Conservation (phyloP, 1,140 invertebrate species). For the Calycopis cecrops region DNA sequence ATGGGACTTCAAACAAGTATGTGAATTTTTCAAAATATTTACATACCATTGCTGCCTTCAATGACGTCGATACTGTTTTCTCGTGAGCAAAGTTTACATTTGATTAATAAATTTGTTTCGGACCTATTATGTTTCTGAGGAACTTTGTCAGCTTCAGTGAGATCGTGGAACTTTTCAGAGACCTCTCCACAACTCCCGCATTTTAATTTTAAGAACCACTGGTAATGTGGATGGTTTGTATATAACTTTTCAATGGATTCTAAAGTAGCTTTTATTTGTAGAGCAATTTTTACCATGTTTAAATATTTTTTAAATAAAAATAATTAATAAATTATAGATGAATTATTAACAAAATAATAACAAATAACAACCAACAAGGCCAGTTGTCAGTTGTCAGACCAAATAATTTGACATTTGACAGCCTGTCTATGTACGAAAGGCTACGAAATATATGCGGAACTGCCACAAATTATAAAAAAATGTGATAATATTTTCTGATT, state of each 20-base stretch:
- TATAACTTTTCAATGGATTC: constrained; percentile 82
- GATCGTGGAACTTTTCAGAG: constrained; percentile 88
- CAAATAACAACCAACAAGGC: too few species aligned
- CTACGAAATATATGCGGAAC: too few species aligned
- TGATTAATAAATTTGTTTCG: constrained; percentile 86
- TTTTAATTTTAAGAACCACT: constrained; percentile 83
- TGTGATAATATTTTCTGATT: too few species aligned
- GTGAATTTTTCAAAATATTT: too few species aligned
- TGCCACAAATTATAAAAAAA: too few species aligned
- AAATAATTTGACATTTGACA: too few species aligned
- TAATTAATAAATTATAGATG: too few species aligned
- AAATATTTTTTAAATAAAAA: background rate
- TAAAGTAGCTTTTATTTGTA: constrained; percentile 80
- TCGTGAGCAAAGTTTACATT: constrained; percentile 92
- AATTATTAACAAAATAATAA: too few species aligned
- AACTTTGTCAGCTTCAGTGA: constrained; percentile 81
- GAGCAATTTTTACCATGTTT: constrained; percentile 81
- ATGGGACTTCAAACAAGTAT: too few species aligned
- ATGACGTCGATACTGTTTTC: constrained; percentile 89
- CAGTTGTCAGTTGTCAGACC: too few species aligned
- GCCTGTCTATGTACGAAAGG: too few species aligned
- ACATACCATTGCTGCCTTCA: constrained; percentile 78
- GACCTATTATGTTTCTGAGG: constrained; percentile 82
- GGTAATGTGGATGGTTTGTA: constrained; percentile 79
- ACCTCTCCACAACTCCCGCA: constrained; percentile 89